Evolutionary conservation across 1,140 invertebrate species (phyloP), one percentile per base, ranked within the genome.

Genomic region (Eriosoma lanigerum): DNA sequence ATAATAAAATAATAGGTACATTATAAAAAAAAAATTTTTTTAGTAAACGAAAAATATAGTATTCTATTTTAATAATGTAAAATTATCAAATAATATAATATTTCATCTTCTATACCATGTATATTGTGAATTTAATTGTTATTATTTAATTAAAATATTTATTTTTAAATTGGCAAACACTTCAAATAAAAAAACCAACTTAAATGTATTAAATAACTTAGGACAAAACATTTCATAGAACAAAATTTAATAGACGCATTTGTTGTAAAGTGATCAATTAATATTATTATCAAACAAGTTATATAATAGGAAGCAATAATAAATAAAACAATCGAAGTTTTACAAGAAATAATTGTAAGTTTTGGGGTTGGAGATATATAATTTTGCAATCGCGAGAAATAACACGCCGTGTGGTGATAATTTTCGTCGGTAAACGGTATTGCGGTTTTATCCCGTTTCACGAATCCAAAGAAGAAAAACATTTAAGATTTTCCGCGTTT

Each of bases 401-500:
- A 38, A 38, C 32, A 38, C 32, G 3, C 3, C 3, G 32, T 8
- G 32, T 8, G 32, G 32, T 8, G 32, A 38, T 38, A 38, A 38
- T 38, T 29, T 13, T 12, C 24, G 5, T 24, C 3, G 13, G 2
- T 15, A 15, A 58, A 26, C 24, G 13, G 24, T 58, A 6, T 26
- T 3, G 1, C 9, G 48, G 50, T 72, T 72, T 29, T n/a, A 72
- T 52, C 8, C 46, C 19, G 10, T 52, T 66, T 72, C 26, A 17
- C 24, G 24, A 24, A 21, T n/a, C 9, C 24, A 15, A 21, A 29
- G 24, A 48, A 76, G 2, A 78, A 78, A 76, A 78, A 29, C 54
- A 48, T 62, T 44, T 62, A 4, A 21, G 68, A 60, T 56, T 38
- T 78, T 76, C 32, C 15, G 13, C 54, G 17, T 48, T 62, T 78